Conservation (phyloP, 2,113 vertebrate species). For the Vidua macroura region DNA sequence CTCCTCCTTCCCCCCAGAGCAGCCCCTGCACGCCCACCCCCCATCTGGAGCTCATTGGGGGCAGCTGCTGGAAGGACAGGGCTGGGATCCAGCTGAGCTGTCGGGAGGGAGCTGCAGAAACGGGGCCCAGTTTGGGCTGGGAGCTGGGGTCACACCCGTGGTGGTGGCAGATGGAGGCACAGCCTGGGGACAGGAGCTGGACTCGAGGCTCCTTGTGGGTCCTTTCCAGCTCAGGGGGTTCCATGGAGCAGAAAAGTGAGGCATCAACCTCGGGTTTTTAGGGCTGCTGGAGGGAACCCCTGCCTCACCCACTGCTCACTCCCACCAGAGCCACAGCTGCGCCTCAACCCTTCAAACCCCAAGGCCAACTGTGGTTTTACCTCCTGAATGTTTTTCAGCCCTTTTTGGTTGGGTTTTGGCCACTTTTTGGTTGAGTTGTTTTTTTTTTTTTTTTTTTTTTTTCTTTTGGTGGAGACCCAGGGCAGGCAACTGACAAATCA, state of each 20-base stretch:
- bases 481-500: not conserved
- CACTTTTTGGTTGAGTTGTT: too few species aligned
- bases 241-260: not conserved
- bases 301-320: not conserved
- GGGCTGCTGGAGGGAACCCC: not conserved
- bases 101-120: not conserved
- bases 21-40: not conserved
- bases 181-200: not conserved
- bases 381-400: not conserved
- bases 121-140: not conserved
- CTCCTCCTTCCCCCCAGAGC: not conserved
- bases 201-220: accelerated
- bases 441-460: not conserved
- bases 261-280: accelerated
- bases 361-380: accelerated
- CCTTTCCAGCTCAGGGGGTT: not conserved
- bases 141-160: not conserved
- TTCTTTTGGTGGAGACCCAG: not conserved
- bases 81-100: constrained; percentile 8
- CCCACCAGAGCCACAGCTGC: not conserved
- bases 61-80: not conserved
- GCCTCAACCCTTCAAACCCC: not conserved
- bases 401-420: not conserved
- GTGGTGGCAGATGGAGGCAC: not conserved
- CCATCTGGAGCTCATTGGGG: constrained; percentile 53